Conservation (phyloP, 2,797 vertebrate genomes). For the Artibeus lituratus region DNA sequence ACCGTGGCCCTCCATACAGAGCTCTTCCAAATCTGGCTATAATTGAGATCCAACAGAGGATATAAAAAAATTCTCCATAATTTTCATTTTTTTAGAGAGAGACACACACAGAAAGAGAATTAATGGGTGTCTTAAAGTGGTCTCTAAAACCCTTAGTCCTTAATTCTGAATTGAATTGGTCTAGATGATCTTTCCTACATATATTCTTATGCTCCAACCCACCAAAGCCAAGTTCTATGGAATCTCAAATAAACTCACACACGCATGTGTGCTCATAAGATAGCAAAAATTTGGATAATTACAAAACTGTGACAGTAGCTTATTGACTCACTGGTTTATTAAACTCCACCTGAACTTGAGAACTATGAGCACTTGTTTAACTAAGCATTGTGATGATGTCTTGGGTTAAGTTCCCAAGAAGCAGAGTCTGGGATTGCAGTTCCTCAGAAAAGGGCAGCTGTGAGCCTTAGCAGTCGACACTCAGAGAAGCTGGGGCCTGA, state of each 20-base stretch:
- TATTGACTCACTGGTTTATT: neutral
- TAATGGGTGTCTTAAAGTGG: neutral
- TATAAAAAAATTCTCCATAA: conserved; percentile 31
- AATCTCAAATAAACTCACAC: neutral
- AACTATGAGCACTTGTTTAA: neutral
- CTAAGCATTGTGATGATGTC: neutral
- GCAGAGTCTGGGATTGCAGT: neutral
- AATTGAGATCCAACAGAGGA: neutral
- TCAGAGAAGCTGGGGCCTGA: neutral
- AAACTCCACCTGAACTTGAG: neutral
- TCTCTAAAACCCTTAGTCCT: neutral
- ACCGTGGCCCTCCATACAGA: neutral
- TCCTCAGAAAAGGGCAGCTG: neutral
- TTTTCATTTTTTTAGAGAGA: neutral
- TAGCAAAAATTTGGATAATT: neutral
- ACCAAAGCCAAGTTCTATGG: neutral
- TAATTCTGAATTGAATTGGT: neutral
- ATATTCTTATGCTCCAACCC: neutral
- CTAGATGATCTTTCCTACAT: neutral
- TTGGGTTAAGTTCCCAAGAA: neutral
- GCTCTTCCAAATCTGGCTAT: neutral
- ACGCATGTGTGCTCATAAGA: neutral
- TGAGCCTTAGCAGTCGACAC: neutral
- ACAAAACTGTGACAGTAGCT: neutral
- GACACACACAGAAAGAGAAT: neutral